Conservation (phyloP, 2,113 vertebrate genomes). For the Syngnathus scovelli region DNA sequence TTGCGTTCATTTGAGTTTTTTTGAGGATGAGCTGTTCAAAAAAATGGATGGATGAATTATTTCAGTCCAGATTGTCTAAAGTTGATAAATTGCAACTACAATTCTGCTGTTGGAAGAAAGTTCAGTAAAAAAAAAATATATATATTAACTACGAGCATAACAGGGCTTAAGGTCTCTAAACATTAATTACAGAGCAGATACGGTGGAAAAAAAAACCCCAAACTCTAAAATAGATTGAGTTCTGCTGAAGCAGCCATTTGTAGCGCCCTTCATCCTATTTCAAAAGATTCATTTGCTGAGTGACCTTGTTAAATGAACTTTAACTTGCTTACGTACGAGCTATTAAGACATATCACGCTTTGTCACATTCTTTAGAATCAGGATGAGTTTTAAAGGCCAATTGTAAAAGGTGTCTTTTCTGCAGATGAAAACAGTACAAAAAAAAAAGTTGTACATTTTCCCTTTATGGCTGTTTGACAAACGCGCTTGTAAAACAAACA, state of each 20-base stretch:
- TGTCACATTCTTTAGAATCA: slow-evolving; percentile 2
- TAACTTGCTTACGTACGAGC: not conserved
- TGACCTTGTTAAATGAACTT: not conserved
- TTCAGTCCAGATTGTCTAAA: slow-evolving; percentile 7
- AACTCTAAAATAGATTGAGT: not conserved
- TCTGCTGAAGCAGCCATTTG: not conserved
- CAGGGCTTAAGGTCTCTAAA: no score
- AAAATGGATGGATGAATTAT: no score
- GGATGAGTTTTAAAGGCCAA: not conserved
- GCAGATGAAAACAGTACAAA: not conserved
- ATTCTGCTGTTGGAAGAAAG: slow-evolving; percentile 27
- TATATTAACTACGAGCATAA: not conserved
- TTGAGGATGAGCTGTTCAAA: no score
- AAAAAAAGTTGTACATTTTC: not conserved
- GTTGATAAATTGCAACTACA: slow-evolving; percentile 46
- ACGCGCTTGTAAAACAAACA: not conserved
- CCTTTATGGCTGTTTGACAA: not conserved
- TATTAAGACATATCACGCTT: not conserved
- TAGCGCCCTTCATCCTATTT: not conserved
- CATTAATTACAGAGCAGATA: no score
- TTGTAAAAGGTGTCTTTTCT: not conserved
- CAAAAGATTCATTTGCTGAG: not conserved
- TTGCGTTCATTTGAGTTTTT: no score
- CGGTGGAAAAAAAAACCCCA: not conserved
- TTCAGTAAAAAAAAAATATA: slow-evolving; percentile 9